Evolutionary conservation across 2,888 invertebrate species (phyloP).

Genomic region (Ametastegia equiseti): DNA sequence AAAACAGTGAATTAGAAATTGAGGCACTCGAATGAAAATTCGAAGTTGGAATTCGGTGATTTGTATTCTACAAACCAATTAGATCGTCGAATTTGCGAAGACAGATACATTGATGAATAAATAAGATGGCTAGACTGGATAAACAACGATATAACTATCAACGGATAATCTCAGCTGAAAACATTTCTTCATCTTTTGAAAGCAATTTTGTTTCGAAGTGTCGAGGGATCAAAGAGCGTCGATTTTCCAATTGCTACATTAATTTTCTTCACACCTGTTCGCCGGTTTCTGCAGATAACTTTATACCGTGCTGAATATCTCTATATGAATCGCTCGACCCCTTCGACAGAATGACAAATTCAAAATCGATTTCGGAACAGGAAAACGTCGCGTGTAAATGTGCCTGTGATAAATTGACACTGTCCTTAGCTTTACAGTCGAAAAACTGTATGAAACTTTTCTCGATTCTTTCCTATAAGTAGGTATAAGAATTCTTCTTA

Average conservation of each 20-base stretch:
- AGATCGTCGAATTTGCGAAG: background rate
- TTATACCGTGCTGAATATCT: too few species aligned
- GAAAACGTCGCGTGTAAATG: too few species aligned
- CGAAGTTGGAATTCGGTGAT: too few species aligned
- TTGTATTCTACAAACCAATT: background rate
- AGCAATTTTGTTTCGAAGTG: background rate
- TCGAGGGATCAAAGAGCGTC: conserved; percentile 3
- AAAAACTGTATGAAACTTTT: background rate
- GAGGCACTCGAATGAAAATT: background rate
- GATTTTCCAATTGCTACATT: background rate
- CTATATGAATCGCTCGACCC: too few species aligned
- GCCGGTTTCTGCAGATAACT: background rate
- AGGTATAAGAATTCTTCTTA: background rate
- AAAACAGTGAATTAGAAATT: background rate
- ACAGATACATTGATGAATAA: background rate
- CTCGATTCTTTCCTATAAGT: background rate
- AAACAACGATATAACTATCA: background rate
- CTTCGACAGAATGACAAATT: background rate
- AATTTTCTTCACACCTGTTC: background rate
- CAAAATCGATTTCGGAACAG: background rate
- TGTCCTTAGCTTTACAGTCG: background rate
- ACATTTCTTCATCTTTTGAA: background rate
- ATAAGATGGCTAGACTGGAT: background rate
- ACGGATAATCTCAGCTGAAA: background rate
- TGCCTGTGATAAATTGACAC: background rate